Conservation (phyloP, 1,140 invertebrate genomes). For the Drosophila obscura region DNA sequence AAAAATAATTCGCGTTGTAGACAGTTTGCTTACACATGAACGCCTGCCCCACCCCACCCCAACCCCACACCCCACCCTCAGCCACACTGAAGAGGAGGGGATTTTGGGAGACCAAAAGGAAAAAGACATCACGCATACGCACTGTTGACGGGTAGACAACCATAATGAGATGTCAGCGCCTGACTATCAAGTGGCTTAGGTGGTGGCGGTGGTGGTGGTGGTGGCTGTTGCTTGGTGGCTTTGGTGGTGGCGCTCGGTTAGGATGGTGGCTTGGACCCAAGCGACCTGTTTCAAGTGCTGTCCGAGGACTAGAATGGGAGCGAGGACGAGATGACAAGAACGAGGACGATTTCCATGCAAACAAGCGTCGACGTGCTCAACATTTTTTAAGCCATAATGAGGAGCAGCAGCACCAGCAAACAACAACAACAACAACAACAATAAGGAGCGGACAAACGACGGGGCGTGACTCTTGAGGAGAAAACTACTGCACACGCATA, state of each 20-base stretch:
- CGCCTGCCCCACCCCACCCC: neutral
- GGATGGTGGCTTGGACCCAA: constrained; percentile 57
- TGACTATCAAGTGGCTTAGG: constrained; percentile 77
- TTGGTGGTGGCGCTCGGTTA: constrained; percentile 26
- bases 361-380: constrained; percentile 75
- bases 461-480: constrained; percentile 71
- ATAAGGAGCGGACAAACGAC: constrained; percentile 28
- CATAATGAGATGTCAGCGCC: constrained; percentile 80
- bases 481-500: constrained; percentile 70
- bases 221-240: constrained; percentile 5
- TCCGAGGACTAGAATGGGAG: constrained; percentile 31
- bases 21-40: constrained; percentile 69
- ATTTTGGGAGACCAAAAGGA: neutral
- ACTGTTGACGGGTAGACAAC: constrained; percentile 65
- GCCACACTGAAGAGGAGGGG: neutral
- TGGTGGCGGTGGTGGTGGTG: constrained; percentile 17
- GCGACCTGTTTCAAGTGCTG: constrained; percentile 72
- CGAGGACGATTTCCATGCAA: constrained; percentile 60
- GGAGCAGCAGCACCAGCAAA: constrained; percentile 47
- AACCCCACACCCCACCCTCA: no score
- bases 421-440: constrained; percentile 14
- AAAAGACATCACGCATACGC: constrained; percentile 74
- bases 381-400: constrained; percentile 82
- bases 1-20: constrained; percentile 78
- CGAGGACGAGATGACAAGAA: constrained; percentile 15